A percentile compares a stretch with the other conserved stretches of the same genome.
phyloP scores from a whole-genome alignment of 2,113 vertebrate species.

The Phaethornis superciliosus region DNA sequence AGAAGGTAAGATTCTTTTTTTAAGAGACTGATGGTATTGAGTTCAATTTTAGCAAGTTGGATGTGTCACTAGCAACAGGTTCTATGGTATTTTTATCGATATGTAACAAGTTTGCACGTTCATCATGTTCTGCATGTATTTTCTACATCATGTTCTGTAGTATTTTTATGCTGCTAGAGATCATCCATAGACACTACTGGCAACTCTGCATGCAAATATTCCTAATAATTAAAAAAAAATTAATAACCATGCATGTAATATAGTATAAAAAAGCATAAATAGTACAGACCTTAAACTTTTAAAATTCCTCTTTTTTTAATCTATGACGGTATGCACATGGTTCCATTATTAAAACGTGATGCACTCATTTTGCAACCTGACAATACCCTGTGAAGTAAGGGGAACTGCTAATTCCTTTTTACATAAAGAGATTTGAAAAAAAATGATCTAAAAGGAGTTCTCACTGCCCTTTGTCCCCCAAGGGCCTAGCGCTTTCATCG shows the following conservation, averaged over 20 bases:
- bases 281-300: neutral
- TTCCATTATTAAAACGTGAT: neutral
- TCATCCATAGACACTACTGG: neutral
- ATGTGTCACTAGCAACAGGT: neutral
- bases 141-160: neutral
- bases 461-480: neutral
- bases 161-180: neutral
- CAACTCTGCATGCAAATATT: neutral
- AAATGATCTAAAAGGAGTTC: neutral
- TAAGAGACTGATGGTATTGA: neutral
- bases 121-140: neutral
- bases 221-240: neutral
- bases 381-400: neutral
- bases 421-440: neutral
- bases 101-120: no score
- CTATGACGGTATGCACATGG: neutral
- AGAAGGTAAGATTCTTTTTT: constrained; percentile 81
- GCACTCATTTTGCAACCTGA: neutral
- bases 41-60: neutral
- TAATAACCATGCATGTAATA: neutral
- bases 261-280: neutral
- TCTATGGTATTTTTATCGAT: neutral
- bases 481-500: neutral
- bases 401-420: neutral
- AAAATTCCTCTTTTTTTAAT: neutral